These are phyloP conservation scores for Zaprionus obscuricornis DNA, from an alignment of 2,888 invertebrate genomes.

Conservation along the genomic window DNA sequence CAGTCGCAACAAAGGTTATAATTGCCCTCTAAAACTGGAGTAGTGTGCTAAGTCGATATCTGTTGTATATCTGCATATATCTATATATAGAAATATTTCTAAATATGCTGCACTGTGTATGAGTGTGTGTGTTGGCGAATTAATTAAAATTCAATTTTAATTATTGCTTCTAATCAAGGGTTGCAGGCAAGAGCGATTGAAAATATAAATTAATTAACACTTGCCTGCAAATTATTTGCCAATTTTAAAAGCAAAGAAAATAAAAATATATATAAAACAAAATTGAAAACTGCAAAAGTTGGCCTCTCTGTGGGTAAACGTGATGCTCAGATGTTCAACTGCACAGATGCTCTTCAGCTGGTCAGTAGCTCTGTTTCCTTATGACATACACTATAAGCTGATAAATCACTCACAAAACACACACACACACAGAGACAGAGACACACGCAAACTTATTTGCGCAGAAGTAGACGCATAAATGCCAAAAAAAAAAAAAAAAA, in stretches of 20 bases:
- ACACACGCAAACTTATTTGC: not conserved
- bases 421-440: not conserved
- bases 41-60: conserved; percentile 16
- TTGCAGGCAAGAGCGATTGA: not conserved
- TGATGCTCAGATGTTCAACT: conserved; percentile 22
- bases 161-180: not conserved
- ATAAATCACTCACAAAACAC: conserved; percentile 8
- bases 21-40: conserved; percentile 42
- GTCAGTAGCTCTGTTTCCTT: conserved; percentile 41
- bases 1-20: too few species aligned
- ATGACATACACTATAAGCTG: conserved; percentile 12
- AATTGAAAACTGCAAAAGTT: conserved; percentile 19
- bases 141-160: too few species aligned
- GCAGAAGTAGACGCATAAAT: conserved; percentile 2
- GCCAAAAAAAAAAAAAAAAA: too few species aligned
- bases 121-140: too few species aligned
- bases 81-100: conserved; percentile 13
- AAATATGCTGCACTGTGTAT: too few species aligned
- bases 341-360: too few species aligned
- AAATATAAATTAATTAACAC: too few species aligned
- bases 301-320: conserved; percentile 22
- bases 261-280: too few species aligned
- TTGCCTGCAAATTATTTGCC: conserved; percentile 34
- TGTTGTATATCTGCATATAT: conserved; percentile 1
- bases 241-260: conserved; percentile 21